Conservation (phyloP, 1,140 invertebrate species). For the Aphelenchoides fujianensis region DNA sequence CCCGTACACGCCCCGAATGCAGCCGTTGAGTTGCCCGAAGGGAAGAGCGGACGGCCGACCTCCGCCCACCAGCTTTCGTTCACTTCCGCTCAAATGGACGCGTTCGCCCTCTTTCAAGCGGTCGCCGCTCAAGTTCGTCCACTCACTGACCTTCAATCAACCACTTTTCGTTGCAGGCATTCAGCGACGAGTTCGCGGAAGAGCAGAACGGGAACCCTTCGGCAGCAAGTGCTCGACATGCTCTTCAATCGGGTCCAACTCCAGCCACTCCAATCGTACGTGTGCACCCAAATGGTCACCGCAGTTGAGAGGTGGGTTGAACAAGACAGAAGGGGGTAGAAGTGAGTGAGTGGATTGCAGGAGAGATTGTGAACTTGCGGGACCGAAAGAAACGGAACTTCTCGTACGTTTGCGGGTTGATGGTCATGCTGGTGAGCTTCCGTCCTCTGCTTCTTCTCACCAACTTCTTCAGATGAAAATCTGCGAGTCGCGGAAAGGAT, state of each 20-base stretch:
- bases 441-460: too few relatives aligned
- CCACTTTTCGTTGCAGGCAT: slow-evolving; percentile 32
- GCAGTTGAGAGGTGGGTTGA: slow-evolving; percentile 50
- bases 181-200: slow-evolving; percentile 57
- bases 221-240: slow-evolving; percentile 57
- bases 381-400: slow-evolving; percentile 55
- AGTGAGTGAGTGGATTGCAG: slow-evolving; percentile 18
- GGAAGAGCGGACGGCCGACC: slow-evolving; percentile 47
- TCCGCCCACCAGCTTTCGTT: slow-evolving; percentile 63
- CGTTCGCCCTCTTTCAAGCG: slow-evolving; percentile 57
- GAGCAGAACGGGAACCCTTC: slow-evolving; percentile 50
- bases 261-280: slow-evolving; percentile 60
- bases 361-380: slow-evolving; percentile 45
- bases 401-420: slow-evolving; percentile 55
- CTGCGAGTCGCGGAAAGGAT: slow-evolving; percentile 41
- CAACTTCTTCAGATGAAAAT: too few relatives aligned
- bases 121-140: slow-evolving; percentile 50
- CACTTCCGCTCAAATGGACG: slow-evolving; percentile 54
- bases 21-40: too few relatives aligned
- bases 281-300: slow-evolving; percentile 55
- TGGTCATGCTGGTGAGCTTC: slow-evolving; percentile 56
- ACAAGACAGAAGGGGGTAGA: too few relatives aligned
- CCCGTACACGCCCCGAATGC: too few relatives aligned
- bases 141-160: not conserved
- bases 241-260: slow-evolving; percentile 55